Conservation (phyloP, 2,113 vertebrate genomes). For the Fulmarus glacialis region DNA sequence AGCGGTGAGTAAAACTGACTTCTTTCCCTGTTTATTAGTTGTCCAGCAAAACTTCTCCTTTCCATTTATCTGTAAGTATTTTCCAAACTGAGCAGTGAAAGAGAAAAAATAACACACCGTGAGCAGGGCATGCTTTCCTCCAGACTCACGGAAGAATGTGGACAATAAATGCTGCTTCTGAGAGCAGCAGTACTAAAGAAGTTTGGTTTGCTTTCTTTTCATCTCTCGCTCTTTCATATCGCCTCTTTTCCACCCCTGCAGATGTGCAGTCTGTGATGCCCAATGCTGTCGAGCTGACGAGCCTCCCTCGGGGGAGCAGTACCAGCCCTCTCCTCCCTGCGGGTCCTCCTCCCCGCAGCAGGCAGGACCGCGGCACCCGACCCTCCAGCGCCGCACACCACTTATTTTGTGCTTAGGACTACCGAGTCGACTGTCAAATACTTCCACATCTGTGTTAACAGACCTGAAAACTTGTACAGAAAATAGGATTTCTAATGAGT, state of each 20-base stretch:
- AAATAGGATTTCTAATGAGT: neutral
- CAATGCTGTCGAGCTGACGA: fast-evolving
- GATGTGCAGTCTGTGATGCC: neutral
- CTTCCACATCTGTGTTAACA: neutral
- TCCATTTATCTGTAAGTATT: neutral
- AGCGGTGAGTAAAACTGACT: neutral
- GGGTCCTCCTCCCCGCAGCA: neutral
- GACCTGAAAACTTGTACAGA: neutral
- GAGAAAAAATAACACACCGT: neutral
- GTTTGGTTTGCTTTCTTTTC: neutral
- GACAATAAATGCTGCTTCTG: neutral
- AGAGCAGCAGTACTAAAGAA: neutral
- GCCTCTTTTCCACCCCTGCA: neutral
- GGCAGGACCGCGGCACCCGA: fast-evolving
- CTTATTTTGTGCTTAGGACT: neutral
- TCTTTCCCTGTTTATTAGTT: neutral
- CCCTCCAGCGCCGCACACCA: fast-evolving
- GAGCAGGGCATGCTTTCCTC: neutral
- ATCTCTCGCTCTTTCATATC: neutral
- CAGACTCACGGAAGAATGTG: fast-evolving
- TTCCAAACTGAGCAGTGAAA: neutral
- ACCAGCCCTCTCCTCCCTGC: neutral
- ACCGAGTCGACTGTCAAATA: fast-evolving
- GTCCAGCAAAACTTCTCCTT: neutral
- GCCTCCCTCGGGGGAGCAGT: neutral